A percentile compares a stretch with the other conserved stretches of the same genome.
These are phyloP conservation scores for Colostygia pectinataria DNA, from an alignment of 2,888 invertebrate genomes.

Conservation along the genomic window DNA sequence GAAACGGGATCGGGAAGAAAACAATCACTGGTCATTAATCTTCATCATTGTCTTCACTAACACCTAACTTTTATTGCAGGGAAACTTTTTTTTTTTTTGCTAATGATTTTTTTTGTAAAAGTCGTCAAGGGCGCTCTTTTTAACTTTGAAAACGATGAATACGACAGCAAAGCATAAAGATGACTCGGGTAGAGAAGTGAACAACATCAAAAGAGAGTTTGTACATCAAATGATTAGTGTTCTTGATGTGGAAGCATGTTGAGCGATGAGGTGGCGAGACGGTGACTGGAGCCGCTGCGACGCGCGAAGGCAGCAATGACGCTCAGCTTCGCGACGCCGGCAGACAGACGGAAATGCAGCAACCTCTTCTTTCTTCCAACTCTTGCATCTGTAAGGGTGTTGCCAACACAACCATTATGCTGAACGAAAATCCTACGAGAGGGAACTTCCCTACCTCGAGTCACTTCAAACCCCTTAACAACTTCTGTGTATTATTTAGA, in stretches of 20 bases:
- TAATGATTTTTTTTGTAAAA: constrained; percentile 39
- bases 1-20: constrained; percentile 72
- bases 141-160: constrained; percentile 15
- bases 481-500: constrained; percentile 44
- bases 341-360: constrained; percentile 37
- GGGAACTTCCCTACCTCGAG: constrained; percentile 75
- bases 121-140: constrained; percentile 61
- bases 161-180: constrained; percentile 43
- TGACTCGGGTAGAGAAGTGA: constrained; percentile 78
- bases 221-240: constrained; percentile 55
- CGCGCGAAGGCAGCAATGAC: constrained; percentile 37
- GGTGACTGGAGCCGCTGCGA: constrained; percentile 37
- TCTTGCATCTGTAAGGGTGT: constrained; percentile 80
- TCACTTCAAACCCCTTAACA: constrained; percentile 69
- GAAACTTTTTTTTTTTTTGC: constrained; percentile 19
- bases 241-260: constrained; percentile 42
- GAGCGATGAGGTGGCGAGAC: constrained; percentile 16
- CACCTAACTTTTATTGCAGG: constrained; percentile 42
- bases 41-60: constrained; percentile 37
- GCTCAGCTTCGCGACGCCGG: constrained; percentile 41
- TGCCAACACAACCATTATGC: constrained; percentile 83
- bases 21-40: constrained; percentile 55
- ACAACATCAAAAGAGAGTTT: constrained; percentile 41
- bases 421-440: constrained; percentile 73
- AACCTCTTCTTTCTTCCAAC: constrained; percentile 50